Conservation (phyloP, 2,888 invertebrate species). For the Synergus japonicus region DNA sequence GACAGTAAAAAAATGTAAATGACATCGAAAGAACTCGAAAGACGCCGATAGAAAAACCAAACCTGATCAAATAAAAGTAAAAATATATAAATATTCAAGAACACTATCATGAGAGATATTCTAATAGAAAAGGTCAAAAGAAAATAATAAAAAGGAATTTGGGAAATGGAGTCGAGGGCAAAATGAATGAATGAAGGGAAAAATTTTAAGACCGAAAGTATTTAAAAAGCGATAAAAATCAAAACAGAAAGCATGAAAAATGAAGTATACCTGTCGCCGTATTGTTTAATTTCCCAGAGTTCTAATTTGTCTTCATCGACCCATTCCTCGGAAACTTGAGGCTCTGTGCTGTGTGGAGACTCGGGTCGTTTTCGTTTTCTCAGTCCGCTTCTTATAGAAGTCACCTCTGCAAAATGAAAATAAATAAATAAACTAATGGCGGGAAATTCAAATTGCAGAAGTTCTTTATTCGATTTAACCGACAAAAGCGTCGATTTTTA, state of each 20-base stretch:
- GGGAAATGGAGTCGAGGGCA: neutral
- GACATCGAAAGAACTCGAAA: neutral
- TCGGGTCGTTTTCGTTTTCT: constrained; percentile 95
- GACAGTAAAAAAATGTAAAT: neutral
- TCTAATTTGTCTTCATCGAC: constrained; percentile 97
- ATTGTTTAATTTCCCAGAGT: constrained; percentile 97
- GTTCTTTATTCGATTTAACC: neutral
- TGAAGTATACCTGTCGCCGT: constrained; percentile 86
- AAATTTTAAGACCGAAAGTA: neutral
- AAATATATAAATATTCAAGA: too few relatives aligned
- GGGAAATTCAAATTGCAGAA: constrained; percentile 9
- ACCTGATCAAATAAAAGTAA: too few relatives aligned
- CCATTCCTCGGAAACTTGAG: constrained; percentile 97
- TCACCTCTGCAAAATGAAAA: constrained; percentile 84
- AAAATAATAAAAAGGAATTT: neutral
- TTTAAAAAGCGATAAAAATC: neutral
- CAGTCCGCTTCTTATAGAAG: constrained; percentile 95
- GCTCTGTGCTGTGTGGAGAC: constrained; percentile 95
- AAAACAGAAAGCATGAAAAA: neutral
- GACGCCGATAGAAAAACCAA: neutral
- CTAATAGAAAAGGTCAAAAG: too few relatives aligned
- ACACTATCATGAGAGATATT: too few relatives aligned
- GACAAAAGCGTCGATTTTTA: neutral
- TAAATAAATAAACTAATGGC: constrained; percentile 20
- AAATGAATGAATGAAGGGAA: neutral